phyloP scores from a whole-genome alignment of 2,888 invertebrate species.

The Hypercompe scribonia region DNA sequence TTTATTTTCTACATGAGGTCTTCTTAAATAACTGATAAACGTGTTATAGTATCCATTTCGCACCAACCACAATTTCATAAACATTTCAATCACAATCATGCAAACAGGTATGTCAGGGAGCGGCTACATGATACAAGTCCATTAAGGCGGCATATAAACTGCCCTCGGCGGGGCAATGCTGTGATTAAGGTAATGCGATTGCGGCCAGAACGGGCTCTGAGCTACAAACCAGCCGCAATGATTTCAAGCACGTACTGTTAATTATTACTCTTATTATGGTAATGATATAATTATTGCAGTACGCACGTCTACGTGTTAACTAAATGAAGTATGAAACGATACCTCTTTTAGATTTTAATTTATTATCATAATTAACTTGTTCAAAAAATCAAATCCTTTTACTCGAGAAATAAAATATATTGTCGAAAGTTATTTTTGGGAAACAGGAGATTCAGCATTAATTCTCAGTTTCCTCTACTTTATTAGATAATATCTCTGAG shows the following conservation, averaged over 20 bases:
- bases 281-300: constrained; percentile 19
- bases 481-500: too few species aligned
- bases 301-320: neutral
- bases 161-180: constrained; percentile 69
- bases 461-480: too few species aligned
- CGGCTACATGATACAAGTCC: constrained; percentile 52
- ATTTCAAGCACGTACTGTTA: constrained; percentile 59
- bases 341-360: neutral
- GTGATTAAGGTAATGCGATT: constrained; percentile 78
- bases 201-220: constrained; percentile 50
- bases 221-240: constrained; percentile 53
- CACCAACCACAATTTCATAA: constrained; percentile 4
- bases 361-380: too few species aligned
- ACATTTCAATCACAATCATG: constrained; percentile 23
- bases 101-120: constrained; percentile 29
- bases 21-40: neutral
- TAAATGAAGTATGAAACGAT: neutral
- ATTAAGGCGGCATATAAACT: constrained; percentile 66
- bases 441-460: too few species aligned
- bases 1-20: neutral
- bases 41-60: neutral
- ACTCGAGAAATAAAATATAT: neutral
- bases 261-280: constrained; percentile 51
- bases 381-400: too few species aligned
- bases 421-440: neutral